These are phyloP conservation scores for Mythimna vitellina DNA, from an alignment of 2,888 invertebrate species.

Conservation along the genomic window DNA sequence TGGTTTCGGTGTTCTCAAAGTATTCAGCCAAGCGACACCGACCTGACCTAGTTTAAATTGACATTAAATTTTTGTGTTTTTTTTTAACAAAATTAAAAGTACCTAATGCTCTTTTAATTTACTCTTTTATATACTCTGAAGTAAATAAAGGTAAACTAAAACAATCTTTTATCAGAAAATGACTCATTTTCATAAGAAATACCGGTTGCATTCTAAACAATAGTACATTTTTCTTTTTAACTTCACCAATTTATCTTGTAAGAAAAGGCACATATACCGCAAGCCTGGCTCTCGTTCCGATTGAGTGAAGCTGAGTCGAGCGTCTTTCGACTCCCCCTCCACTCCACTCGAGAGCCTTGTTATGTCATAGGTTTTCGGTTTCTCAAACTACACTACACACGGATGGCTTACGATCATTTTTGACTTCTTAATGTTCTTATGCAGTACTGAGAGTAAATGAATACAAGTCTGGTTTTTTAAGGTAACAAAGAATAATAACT, in stretches of 20 bases:
- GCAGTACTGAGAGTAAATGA: neutral
- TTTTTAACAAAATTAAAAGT: too few species aligned
- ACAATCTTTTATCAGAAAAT: neutral
- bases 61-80: too few species aligned
- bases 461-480: neutral
- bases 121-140: neutral
- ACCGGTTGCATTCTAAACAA: conserved; percentile 3
- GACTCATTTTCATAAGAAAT: neutral
- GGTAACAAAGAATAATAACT: neutral
- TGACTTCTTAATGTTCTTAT: neutral
- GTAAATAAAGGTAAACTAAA: neutral
- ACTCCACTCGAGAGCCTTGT: conserved; percentile 37
- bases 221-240: conserved; percentile 6
- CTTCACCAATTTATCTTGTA: neutral
- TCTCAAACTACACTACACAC: conserved; percentile 27
- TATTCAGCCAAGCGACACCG: too few species aligned
- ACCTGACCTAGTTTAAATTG: too few species aligned
- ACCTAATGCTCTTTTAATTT: too few species aligned
- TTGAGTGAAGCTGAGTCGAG: conserved; percentile 31
- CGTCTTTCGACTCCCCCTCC: conserved; percentile 5
- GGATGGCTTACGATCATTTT: conserved; percentile 19
- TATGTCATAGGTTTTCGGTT: conserved; percentile 47
- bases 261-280: conserved; percentile 21
- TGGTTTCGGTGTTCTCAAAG: too few species aligned
- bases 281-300: conserved; percentile 33